Evolutionary conservation across 2,797 vertebrate species (phyloP), one percentile per base, ranked within the genome.

Genomic region (Gadopsis marmoratus): DNA sequence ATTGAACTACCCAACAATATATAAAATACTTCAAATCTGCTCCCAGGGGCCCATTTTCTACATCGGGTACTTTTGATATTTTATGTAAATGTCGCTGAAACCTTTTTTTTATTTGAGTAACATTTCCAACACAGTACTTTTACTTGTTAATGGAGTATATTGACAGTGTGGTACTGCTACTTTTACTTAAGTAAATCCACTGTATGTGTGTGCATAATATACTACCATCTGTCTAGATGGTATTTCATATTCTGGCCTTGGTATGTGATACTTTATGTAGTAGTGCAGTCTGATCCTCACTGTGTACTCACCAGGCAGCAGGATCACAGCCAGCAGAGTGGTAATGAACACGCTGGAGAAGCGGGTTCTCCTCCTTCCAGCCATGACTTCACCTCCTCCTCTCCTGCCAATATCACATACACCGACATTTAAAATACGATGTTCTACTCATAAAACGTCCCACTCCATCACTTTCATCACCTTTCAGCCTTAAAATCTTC

Each of bases 291-390:
- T 7, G 17, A 31, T 19, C 23, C 8, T 16, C 0, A 0, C 2
- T 6, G 13, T 71, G n/a, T 70, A 92, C 93, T 94, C 85, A 95
- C 94, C 93, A 21, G 94, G 89, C 82, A 94, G 86, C 71, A 95
- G 83, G 54, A 89, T 68, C 62, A 82, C 83, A 37, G 83, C 90
- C 87, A 95, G 83, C 78, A 91, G 72, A 10, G 75, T 37, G 12
- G 83, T 13, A 21, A 88, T 7, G 14, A 89, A 62, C 68, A 90
- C 77, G 1, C 70, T 74, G 1, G 82, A 86, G 81, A 91, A 88
- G 39, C 84, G 45, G 64, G 5, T 65, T 81, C 78, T 81, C 78
- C 84, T 82, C 70, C 77, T 51, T 71, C 67, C 86, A 76, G 90
- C 87, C 93, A 95, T 95, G 84, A 53, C 70, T 81, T 78, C 37